Evolutionary conservation across 1,140 invertebrate genomes (phyloP).

Genomic region (Zeugodacus cucurbitae): DNA sequence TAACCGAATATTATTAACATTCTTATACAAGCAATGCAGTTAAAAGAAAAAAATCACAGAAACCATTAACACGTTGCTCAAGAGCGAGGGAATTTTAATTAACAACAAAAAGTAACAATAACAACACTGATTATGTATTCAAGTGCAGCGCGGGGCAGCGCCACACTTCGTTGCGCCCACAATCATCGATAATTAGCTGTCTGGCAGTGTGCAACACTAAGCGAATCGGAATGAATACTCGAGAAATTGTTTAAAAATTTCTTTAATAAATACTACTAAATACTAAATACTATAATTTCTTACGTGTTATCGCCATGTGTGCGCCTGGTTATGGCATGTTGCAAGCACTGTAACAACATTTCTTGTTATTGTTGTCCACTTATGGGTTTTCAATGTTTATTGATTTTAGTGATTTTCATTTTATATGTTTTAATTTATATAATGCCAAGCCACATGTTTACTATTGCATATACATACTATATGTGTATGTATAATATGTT

Average conservation of each 20-base stretch:
- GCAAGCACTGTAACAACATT: neutral
- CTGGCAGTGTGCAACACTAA: too few relatives aligned
- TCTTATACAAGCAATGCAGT: too few relatives aligned
- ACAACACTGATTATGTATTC: neutral
- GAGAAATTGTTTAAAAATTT: neutral
- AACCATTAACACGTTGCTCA: too few relatives aligned
- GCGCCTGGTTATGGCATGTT: neutral
- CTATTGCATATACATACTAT: neutral
- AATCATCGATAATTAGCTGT: neutral
- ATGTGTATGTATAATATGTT: too few relatives aligned
- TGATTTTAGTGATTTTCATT: neutral
- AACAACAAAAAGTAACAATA: neutral
- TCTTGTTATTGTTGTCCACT: neutral
- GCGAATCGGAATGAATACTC: neutral
- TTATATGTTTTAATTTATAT: neutral
- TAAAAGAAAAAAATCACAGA: too few relatives aligned
- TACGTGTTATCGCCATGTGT: neutral
- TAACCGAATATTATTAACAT: too few relatives aligned
- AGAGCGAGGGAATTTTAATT: too few relatives aligned
- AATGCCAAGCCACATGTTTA: conserved; percentile 11
- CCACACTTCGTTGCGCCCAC: neutral
- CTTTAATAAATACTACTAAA: neutral
- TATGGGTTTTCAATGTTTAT: neutral
- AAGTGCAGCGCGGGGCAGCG: neutral
- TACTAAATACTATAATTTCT: neutral